Conservation (phyloP, 2,113 vertebrate species). For the Xenopus laevis region DNA sequence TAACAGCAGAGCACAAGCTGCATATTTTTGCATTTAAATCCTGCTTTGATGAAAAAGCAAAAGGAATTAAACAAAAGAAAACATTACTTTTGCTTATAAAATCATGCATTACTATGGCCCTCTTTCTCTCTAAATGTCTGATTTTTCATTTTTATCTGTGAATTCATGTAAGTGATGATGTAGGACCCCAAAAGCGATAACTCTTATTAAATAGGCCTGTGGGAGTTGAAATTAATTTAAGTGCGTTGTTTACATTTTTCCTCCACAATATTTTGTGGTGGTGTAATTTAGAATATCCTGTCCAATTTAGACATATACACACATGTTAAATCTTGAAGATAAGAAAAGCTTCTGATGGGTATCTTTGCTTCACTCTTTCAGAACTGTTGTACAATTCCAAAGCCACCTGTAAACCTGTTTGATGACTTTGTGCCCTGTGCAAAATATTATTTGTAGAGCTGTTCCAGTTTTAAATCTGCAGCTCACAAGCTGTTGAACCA, state of each 20-base stretch:
- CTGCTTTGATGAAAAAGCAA: conserved; percentile 48
- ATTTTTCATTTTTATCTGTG: conserved; percentile 45
- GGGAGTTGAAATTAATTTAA: conserved; percentile 10
- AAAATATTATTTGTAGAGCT: too few relatives aligned
- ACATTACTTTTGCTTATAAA: conserved; percentile 45
- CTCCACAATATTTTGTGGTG: too few relatives aligned
- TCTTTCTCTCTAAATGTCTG: conserved; percentile 28
- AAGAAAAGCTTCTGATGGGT: too few relatives aligned
- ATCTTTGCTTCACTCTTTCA: too few relatives aligned
- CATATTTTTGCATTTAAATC: conserved; percentile 54
- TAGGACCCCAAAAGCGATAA: conserved; percentile 11
- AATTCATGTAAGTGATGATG: conserved; percentile 26
- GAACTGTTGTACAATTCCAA: too few relatives aligned
- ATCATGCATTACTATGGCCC: conserved; percentile 40
- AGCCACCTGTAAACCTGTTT: too few relatives aligned
- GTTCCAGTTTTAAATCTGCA: too few relatives aligned
- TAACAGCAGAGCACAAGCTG: conserved; percentile 30
- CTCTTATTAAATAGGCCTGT: conserved; percentile 11
- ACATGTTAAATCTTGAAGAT: too few relatives aligned
- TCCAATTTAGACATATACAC: not conserved
- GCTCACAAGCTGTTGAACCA: too few relatives aligned
- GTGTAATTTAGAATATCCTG: not conserved
- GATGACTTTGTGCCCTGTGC: too few relatives aligned
- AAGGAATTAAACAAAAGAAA: conserved; percentile 36
- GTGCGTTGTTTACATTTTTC: conserved; percentile 6